Evolutionary conservation across 1,140 invertebrate species (phyloP).

Genomic region (Drosophila persimilis): DNA sequence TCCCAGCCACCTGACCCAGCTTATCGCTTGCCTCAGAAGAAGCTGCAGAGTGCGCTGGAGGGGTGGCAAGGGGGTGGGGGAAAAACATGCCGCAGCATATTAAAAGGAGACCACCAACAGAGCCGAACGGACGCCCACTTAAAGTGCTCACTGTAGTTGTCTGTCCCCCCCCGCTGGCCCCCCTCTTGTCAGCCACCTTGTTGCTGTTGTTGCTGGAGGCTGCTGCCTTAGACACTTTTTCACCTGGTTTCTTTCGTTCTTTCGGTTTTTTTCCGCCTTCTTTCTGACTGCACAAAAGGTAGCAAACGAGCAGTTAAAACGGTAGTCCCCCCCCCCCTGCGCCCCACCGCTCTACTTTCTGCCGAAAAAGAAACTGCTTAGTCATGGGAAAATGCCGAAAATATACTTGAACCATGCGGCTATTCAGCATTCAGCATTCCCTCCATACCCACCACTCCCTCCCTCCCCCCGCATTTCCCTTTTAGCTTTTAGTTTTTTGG

Average conservation of each 20-base stretch:
- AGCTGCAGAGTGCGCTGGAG: constrained; percentile 64
- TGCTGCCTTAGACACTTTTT: constrained; percentile 58
- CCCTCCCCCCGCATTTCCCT: constrained; percentile 21
- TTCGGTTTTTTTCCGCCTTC: constrained; percentile 24
- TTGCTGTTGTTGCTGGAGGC: constrained; percentile 20
- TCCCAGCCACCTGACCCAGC: constrained; percentile 49
- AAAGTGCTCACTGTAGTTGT: constrained; percentile 46
- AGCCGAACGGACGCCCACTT: constrained; percentile 56
- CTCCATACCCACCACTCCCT: neutral
- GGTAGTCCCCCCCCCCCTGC: constrained; percentile 10
- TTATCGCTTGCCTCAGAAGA: constrained; percentile 55
- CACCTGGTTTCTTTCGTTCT: constrained; percentile 23
- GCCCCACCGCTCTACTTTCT: neutral
- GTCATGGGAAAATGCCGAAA: constrained; percentile 68
- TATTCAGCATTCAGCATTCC: constrained; percentile 33
- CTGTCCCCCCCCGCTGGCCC: neutral
- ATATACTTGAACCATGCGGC: constrained; percentile 59
- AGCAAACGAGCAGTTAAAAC: constrained; percentile 47
- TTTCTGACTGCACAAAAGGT: constrained; percentile 64
- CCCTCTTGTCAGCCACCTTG: neutral
- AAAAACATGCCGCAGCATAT: constrained; percentile 68
- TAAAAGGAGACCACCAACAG: constrained; percentile 67
- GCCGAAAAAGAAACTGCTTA: constrained; percentile 58
- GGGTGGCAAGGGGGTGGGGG: constrained; percentile 5
- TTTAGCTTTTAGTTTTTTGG: constrained; percentile 50